Evolutionary conservation across 2,113 vertebrate genomes (phyloP), one percentile per base, ranked within the genome.

Genomic region (Heterotis niloticus): DNA sequence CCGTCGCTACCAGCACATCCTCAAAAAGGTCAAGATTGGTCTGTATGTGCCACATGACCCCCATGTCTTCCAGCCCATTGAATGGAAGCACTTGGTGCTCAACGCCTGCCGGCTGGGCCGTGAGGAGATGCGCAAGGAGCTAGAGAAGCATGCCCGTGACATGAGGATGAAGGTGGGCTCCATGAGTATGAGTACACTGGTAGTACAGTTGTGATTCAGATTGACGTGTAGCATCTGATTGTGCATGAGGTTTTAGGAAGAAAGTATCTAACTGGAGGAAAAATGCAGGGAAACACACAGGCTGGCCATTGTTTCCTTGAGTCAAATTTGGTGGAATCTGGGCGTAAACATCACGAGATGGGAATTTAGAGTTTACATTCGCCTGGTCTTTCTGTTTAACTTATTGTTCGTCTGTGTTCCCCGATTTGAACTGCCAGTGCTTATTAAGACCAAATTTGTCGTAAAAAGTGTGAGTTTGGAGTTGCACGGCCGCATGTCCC

Each of bases 21-120:
- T 99, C 68, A 97, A 96, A 87, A 98, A 98, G 89, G 95, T 99
- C 72, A 99, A 99, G 88, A 96, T 99, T 0, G 97, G 97, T 75
- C 88, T 98, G 26, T 98, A 96, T 0, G 96, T 99, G 81, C 95
- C 96, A 0, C 97, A 99, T 0, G 96, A 99, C 83, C 96, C 95
- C 0, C 96, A 98, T 75, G 94, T 96, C 86, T 98, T 97, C 87
- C 96, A 98, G 85, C 95, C 96, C 78, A 97, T 98, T 0, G 96
- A 98, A 80, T 99, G 97, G 97, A 97, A 95, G 86, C 93, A 98
- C 87, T 86, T 98, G 84, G 95, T 98, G 82, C 94, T 99, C 83
- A 98, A 94, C 0, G 90, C 94, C 1, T 89, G 94, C 44, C 93
- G 94, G 83, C 94, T 96, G 90, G 89, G 92, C 88, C 89, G 90